phyloP scores from a whole-genome alignment of 2,888 invertebrate genomes.

The Leucania comma region DNA sequence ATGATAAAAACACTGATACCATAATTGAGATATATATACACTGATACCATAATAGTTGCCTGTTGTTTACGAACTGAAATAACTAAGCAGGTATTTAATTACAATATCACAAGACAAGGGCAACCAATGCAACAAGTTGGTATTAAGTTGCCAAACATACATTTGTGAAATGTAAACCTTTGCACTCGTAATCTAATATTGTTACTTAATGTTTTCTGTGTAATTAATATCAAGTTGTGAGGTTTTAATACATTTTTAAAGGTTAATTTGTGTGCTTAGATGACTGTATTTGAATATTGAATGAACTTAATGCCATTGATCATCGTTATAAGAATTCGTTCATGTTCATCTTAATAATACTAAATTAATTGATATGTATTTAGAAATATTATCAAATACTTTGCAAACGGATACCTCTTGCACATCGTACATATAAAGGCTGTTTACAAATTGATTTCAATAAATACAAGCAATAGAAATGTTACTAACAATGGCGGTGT shows the following conservation, averaged over 20 bases:
- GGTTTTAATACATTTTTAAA: slow-evolving; percentile 8
- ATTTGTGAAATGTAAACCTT: slow-evolving; percentile 57
- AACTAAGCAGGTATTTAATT: slow-evolving; percentile 58
- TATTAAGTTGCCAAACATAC: slow-evolving; percentile 63
- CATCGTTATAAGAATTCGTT: neutral
- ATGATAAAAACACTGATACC: too few relatives aligned
- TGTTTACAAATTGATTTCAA: slow-evolving; percentile 54
- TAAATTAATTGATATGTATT: neutral
- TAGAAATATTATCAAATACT: neutral
- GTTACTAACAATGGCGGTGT: slow-evolving; percentile 50
- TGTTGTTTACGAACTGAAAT: slow-evolving; percentile 25
- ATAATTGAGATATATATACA: neutral
- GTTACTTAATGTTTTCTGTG: slow-evolving; percentile 59
- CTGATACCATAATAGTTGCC: neutral
- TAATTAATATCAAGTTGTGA: slow-evolving; percentile 47
- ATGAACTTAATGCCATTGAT: neutral
- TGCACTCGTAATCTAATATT: slow-evolving; percentile 50
- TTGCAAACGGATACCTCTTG: slow-evolving; percentile 1
- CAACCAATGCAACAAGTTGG: slow-evolving; percentile 50
- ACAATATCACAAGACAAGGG: slow-evolving; percentile 61
- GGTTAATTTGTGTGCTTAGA: neutral
- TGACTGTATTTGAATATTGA: neutral
- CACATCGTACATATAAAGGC: slow-evolving; percentile 31
- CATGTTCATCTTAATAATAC: neutral
- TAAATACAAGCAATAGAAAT: slow-evolving; percentile 58